A percentile compares a stretch with the other conserved stretches of the same genome.
phyloP scores from a whole-genome alignment of 2,888 invertebrate genomes.

The Labia minor region DNA sequence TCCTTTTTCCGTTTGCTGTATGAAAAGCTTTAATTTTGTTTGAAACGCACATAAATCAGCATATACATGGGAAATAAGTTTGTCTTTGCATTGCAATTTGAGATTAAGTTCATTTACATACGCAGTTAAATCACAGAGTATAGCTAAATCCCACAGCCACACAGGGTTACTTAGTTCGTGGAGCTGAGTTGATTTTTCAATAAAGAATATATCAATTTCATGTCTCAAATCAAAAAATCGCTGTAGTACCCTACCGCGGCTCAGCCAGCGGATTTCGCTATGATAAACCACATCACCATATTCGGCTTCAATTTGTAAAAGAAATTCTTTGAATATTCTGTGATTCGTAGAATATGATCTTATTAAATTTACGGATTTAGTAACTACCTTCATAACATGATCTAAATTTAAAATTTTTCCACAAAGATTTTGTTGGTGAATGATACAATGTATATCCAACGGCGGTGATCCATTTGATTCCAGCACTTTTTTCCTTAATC shows the following conservation, averaged over 20 bases:
- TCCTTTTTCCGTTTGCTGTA: constrained; percentile 15
- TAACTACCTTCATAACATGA: constrained; percentile 22
- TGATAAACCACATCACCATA: constrained; percentile 17
- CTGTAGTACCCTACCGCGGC: constrained; percentile 14
- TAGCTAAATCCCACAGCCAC: constrained; percentile 19
- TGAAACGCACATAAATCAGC: constrained; percentile 16
- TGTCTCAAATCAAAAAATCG: constrained; percentile 18
- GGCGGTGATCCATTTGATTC: constrained; percentile 20
- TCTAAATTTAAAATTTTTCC: constrained; percentile 19
- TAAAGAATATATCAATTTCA: constrained; percentile 19
- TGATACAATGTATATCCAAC: constrained; percentile 21
- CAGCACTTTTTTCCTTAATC: constrained; percentile 20
- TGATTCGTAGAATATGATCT: constrained; percentile 18
- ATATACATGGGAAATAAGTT: constrained; percentile 19
- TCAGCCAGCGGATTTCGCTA: constrained; percentile 16
- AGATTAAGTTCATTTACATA: constrained; percentile 19
- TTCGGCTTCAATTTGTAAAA: constrained; percentile 14
- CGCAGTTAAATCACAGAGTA: constrained; percentile 19
- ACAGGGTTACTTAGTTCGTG: constrained; percentile 19
- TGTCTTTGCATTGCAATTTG: constrained; percentile 18
- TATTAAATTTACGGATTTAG: constrained; percentile 21
- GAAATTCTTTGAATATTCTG: constrained; percentile 16
- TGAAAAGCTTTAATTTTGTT: constrained; percentile 17
- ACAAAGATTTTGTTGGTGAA: constrained; percentile 21
- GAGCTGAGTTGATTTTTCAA: constrained; percentile 18